Evolutionary conservation across 2,888 invertebrate species (phyloP), one percentile per base, ranked within the genome.

Genomic region (Osmoderma eremita): DNA sequence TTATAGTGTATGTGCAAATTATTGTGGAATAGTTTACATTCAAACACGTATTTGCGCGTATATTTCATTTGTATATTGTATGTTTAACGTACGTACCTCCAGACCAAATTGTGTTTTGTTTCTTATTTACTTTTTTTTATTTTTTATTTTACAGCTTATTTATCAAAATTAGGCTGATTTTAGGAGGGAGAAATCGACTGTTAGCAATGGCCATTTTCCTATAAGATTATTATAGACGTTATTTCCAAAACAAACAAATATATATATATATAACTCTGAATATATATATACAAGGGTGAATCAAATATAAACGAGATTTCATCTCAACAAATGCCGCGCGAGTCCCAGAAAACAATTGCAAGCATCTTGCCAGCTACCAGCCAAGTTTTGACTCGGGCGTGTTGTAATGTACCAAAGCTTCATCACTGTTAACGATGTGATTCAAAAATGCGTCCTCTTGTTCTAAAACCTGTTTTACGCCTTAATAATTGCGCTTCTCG

Each of bases 151-250:
- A 63, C 48, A 41, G 22, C 49, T 65, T 54, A 56, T 56, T 65
- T 65, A 56, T 49, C 56, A 63, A 48, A 36, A 41, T 49, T 65
- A 65, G 56, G 53, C 45, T 54, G 53, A 51, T 62, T 53, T 63
- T 67, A 67, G 67, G 67, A 67, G 67, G 67, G 67, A 67, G 67
- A 67, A 62, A 67, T 63, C 51, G 67, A 67, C 67, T 67, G 67
- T 50, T 66, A 61, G 51, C 24, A 61, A 49, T 62, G 62, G 67
- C 67, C 45, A 67, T 67, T 67, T 62, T 54, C 62, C 62, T 62
- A 66, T 41, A 63, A 51, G 50, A 50, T 41, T 51, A 50, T 41
- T 51, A 51, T 63, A 51, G 22, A 51, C 20, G 58, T 58, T 58
- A 58, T 58, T 58, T 22, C 58, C 12, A 42, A 58, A 58, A 58